phyloP scores from a whole-genome alignment of 2,888 invertebrate genomes.

The Melanotus villosus region DNA sequence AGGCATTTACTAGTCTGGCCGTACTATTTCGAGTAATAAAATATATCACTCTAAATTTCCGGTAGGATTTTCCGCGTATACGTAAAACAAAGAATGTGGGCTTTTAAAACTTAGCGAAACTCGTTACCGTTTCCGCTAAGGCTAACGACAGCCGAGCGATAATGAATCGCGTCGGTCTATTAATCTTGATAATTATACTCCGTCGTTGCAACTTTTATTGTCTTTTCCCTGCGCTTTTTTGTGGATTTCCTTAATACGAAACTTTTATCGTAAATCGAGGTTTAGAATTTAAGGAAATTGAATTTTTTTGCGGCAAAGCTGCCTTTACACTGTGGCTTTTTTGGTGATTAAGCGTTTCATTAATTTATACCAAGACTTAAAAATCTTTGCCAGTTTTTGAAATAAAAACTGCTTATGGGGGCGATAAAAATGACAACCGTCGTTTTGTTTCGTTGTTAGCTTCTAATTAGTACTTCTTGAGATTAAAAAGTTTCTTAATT shows the following conservation, averaged over 20 bases:
- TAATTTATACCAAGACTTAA: slow-evolving; percentile 18
- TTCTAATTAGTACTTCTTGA: slow-evolving; percentile 2
- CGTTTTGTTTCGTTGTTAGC: slow-evolving; percentile 5
- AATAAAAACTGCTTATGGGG: neutral
- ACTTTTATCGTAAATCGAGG: slow-evolving; percentile 39
- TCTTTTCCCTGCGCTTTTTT: slow-evolving; percentile 44
- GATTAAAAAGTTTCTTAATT: neutral
- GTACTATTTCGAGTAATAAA: slow-evolving; percentile 6
- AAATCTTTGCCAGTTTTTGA: slow-evolving; percentile 11
- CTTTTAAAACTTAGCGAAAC: slow-evolving; percentile 53
- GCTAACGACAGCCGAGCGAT: slow-evolving; percentile 50
- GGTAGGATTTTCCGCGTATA: slow-evolving; percentile 37
- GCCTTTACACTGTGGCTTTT: slow-evolving; percentile 6
- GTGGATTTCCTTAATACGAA: slow-evolving; percentile 37
- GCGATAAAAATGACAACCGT: slow-evolving; percentile 2
- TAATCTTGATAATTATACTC: slow-evolving; percentile 55
- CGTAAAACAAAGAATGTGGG: slow-evolving; percentile 52
- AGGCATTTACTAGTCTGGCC: slow-evolving; percentile 8
- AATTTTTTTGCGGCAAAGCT: slow-evolving; percentile 36
- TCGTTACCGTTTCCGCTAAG: slow-evolving; percentile 52
- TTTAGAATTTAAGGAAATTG: slow-evolving; percentile 47
- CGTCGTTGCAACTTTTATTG: slow-evolving; percentile 51
- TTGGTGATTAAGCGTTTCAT: slow-evolving; percentile 23
- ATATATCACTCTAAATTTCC: slow-evolving; percentile 28
- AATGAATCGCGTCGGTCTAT: slow-evolving; percentile 53